phyloP scores from a whole-genome alignment of 2,888 invertebrate species.

The Caenorhabditis sp. region DNA sequence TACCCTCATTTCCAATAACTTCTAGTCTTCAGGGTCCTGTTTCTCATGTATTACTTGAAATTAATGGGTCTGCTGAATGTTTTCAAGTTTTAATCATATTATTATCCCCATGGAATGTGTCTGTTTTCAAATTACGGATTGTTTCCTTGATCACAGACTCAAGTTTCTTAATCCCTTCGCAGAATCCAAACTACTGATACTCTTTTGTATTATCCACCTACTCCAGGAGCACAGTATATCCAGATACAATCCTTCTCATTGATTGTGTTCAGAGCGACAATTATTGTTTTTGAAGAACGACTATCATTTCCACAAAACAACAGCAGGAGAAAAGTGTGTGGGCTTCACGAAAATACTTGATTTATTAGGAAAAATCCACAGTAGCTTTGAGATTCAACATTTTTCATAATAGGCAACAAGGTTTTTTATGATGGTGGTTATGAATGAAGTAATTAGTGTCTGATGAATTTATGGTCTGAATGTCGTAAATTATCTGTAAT shows the following conservation, averaged over 20 bases:
- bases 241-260: too few relatives aligned
- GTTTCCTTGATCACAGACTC: too few relatives aligned
- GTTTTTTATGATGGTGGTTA: too few relatives aligned
- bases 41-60: too few relatives aligned
- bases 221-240: background rate
- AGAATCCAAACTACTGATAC: background rate
- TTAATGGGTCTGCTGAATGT: too few relatives aligned
- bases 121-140: too few relatives aligned
- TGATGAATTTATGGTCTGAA: background rate
- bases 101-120: too few relatives aligned
- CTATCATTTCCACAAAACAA: background rate
- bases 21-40: too few relatives aligned
- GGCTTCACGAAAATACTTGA: slow-evolving; percentile 1
- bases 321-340: slow-evolving; percentile 9
- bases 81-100: too few relatives aligned
- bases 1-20: too few relatives aligned
- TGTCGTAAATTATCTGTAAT: slow-evolving; percentile 18
- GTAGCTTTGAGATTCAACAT: background rate
- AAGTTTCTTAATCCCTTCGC: background rate
- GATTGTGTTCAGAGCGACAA: background rate
- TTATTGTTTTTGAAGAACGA: slow-evolving; percentile 4
- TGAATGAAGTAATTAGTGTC: background rate
- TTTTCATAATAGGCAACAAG: too few relatives aligned
- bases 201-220: background rate
- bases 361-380: background rate